Base-by-base conservation (phyloP, 2,888 invertebrate genomes). In the Cetonia aurata region DNA sequence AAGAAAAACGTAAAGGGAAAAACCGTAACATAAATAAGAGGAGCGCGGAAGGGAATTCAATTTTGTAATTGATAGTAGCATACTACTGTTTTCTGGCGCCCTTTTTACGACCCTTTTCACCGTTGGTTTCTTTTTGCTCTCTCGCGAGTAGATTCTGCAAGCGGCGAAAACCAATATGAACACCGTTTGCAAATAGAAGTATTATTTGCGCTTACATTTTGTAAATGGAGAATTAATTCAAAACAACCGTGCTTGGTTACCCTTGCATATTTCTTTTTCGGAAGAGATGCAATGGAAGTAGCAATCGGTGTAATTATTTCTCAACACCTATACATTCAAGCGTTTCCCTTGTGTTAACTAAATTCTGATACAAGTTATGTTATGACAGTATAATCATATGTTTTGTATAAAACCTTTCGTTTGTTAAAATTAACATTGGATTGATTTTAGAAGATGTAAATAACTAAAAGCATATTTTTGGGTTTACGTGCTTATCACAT, bases 21-120 rank as follows among this genome's bases (percentile, higher is more conserved):
- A 33, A 33, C 33, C 17, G 17, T n/a, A 37, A 52, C 15, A 33
- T 15, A 50, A 65, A 65, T 52, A 65, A 65, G 62, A 62, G 44
- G 15, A 52, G 17, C 48, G 37, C 48, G 50, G 50, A 65, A 37
- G 12, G 48, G 12, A 65, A 50, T 65, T 65, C 62, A 65, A 65
- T 65, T 65, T 65, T 65, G 62, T 65, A 65, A 65, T 65, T 65
- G 50, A 65, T 65, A 65, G 62, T 17, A 41, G 59, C 12, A 42
- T 15, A 52, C 17, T 13, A 52, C 17, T 31, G 46, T 15, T 37
- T 12, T 50, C 33, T 50, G 50, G 50, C 50, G 50, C 15, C 37
- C 8, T 65, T 65, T 65, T 57, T 57, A 42, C 57, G 25, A 12
- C 12, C 17, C 19, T 57, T 56, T 33, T 6, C 55, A 10, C 42